Conservation (phyloP, 2,113 vertebrate species). For the Mohoua ochrocephala region DNA sequence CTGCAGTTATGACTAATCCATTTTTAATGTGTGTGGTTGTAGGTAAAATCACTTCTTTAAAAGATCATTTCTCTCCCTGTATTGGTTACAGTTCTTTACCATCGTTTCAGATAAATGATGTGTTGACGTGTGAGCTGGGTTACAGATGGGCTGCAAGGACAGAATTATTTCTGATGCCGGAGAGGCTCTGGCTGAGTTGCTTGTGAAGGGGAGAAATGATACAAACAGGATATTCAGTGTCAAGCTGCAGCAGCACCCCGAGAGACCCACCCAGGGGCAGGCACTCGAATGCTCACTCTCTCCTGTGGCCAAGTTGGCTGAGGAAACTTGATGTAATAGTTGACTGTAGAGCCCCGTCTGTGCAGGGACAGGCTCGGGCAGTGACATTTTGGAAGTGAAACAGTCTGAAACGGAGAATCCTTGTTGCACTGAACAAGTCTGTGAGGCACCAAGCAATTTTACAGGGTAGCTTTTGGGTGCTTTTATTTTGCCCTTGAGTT, state of each 20-base stretch:
- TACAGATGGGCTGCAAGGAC: not conserved
- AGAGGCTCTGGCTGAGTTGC: not conserved
- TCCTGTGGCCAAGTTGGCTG: not conserved
- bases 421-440: not conserved
- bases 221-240: not conserved
- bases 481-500: not conserved
- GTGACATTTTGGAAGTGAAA: not conserved
- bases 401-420: not conserved
- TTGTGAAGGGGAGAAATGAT: not conserved
- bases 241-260: not conserved
- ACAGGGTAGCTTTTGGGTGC: not conserved
- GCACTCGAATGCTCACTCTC: not conserved
- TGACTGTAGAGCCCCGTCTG: not conserved
- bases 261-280: not conserved
- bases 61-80: not conserved
- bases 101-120: not conserved
- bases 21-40: slow-evolving; percentile 27
- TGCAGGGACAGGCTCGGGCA: not conserved
- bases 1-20: slow-evolving; percentile 35
- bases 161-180: not conserved
- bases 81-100: not conserved
- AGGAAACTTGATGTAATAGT: not conserved
- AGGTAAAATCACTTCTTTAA: slow-evolving; percentile 34
- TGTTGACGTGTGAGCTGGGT: not conserved
- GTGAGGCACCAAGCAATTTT: not conserved